Base-by-base conservation (phyloP, 1,140 invertebrate genomes). In the Lepidurus couesii region DNA sequence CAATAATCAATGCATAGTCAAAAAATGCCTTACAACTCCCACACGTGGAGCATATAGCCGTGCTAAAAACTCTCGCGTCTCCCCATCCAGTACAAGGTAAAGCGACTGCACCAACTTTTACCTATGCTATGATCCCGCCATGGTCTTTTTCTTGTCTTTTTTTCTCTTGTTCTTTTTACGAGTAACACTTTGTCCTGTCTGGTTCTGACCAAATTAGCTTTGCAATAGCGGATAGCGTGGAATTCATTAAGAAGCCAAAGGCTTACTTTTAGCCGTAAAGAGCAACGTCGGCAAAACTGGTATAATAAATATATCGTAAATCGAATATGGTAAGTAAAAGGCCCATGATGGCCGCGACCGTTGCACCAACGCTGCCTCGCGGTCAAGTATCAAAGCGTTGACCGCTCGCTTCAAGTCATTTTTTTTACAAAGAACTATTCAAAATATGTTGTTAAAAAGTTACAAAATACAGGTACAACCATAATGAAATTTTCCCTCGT, bases 231-330 rank as follows among this genome's bases (percentile, higher is more conserved):
- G n/a, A n/a, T n/a, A 13, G 53, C 16, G 16, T n/a, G 53, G 53
- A 65, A 65, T 65, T 65, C 53, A 65, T 65, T 65, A 65, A 65
- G 53, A 65, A 65, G 53, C 53, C 7, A 65, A 47, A 65, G 53
- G 53, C 53, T 21, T 21, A 65, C 53, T 65, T 65, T 65, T 21
- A 65, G 53, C 53, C 53, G 53, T 65, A 65, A 65, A 65, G 53
- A 65, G 16, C 53, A 65, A 21, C 53, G 53, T 21, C 53, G 53
- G 53, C 53, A 13, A 65, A 65, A 65, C 53, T 65, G 53, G 53
- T 65, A 65, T 65, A 65, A 65, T 65, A 65, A 65, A 65, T 65
- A 65, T 13, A 65, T 65, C 53, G 53, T 65, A 65, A 65, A 65
- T 65, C 53, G 53, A 65, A 65, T 65, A 65, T 65, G 53, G n/a